Conservation (phyloP, 1,140 invertebrate genomes). For the Drosophila setifemur region DNA sequence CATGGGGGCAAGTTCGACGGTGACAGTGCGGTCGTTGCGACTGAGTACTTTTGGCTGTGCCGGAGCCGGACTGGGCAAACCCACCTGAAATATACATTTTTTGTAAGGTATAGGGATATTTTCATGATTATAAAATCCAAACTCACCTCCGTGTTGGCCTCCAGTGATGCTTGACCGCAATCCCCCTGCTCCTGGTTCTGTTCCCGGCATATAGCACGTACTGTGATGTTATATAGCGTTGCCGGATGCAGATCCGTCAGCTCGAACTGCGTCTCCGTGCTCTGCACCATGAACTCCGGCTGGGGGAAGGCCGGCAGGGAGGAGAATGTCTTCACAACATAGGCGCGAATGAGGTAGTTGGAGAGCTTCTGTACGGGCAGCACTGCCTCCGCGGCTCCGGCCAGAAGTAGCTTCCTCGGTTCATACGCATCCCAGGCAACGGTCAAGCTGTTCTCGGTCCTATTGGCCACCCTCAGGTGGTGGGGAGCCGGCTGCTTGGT, state of each 20-base stretch:
- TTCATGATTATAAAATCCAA: no score
- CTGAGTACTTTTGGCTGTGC: conserved; percentile 85
- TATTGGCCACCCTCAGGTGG: conserved; percentile 82
- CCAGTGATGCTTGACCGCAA: conserved; percentile 84
- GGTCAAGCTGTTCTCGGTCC: conserved; percentile 83
- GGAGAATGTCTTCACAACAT: conserved; percentile 83
- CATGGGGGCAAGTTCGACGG: conserved; percentile 85
- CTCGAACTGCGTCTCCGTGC: conserved; percentile 82
- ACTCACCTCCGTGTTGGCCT: conserved; percentile 87
- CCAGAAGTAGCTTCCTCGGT: conserved; percentile 49
- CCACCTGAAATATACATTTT: conserved; percentile 1
- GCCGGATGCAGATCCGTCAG: conserved; percentile 88
- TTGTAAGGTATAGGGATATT: neutral
- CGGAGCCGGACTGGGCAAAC: conserved; percentile 86
- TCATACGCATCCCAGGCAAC: conserved; percentile 83
- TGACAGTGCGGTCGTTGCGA: conserved; percentile 84
- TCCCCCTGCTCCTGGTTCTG: conserved; percentile 58
- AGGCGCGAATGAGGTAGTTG: conserved; percentile 83
- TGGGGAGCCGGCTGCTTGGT: conserved; percentile 81
- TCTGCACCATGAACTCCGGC: conserved; percentile 83
- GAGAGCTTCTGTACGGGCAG: conserved; percentile 69
- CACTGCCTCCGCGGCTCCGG: conserved; percentile 35
- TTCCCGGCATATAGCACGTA: conserved; percentile 85
- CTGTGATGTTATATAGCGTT: conserved; percentile 88
- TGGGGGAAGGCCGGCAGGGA: conserved; percentile 53